A percentile compares a stretch with the other conserved stretches of the same genome.
Conservation (phyloP, 1,140 invertebrate genomes). For the Pararge aegeria region DNA sequence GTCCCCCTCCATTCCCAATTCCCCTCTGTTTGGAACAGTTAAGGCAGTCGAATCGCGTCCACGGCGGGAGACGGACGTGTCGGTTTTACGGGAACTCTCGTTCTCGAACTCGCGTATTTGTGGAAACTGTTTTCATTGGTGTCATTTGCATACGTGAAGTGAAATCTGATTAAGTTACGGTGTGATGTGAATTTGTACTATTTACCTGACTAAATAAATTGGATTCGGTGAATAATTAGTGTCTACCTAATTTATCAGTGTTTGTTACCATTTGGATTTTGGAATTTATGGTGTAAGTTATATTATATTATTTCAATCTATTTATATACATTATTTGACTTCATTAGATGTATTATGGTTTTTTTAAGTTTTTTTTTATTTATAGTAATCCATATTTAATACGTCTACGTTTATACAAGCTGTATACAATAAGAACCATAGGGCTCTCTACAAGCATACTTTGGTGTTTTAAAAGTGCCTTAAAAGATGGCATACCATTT, state of each 20-base stretch:
- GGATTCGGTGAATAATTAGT: slow-evolving; percentile 50
- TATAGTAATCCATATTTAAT: too few species aligned
- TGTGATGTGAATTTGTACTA: slow-evolving; percentile 56
- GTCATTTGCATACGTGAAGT: slow-evolving; percentile 66
- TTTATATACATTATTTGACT: neutral
- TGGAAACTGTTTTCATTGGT: slow-evolving; percentile 65
- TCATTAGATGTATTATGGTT: too few species aligned
- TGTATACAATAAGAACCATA: too few species aligned
- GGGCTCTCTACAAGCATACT: too few species aligned
- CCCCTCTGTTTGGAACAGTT: slow-evolving; percentile 49
- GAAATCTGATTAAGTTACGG: slow-evolving; percentile 55
- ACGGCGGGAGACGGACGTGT: slow-evolving; percentile 41
- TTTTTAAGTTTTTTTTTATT: too few species aligned
- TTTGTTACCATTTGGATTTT: slow-evolving; percentile 49
- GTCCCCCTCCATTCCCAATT: slow-evolving; percentile 54
- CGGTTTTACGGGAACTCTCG: slow-evolving; percentile 17
- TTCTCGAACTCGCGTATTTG: slow-evolving; percentile 52
- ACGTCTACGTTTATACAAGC: too few species aligned
- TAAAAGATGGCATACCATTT: too few species aligned
- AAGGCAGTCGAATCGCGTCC: slow-evolving; percentile 59
- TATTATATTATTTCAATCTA: slow-evolving; percentile 10
- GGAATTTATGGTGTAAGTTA: slow-evolving; percentile 52
- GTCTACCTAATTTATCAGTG: slow-evolving; percentile 33
- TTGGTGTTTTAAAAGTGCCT: too few species aligned
- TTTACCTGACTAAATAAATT: slow-evolving; percentile 36